phyloP scores from a whole-genome alignment of 2,888 invertebrate species.

The Bellardia pandia region DNA sequence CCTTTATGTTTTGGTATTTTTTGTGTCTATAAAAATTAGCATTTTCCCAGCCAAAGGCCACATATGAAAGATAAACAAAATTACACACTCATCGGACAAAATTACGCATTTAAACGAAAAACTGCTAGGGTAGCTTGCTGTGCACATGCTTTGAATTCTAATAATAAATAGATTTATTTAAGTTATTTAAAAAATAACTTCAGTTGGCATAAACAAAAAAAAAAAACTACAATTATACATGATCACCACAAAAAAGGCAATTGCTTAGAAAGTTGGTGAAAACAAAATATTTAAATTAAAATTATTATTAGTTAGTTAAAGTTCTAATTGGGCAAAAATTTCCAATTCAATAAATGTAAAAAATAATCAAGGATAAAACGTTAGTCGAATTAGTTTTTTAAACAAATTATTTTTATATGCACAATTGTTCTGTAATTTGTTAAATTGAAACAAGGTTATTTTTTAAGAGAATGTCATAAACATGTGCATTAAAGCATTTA shows the following conservation, averaged over 20 bases:
- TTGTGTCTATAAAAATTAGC: background rate
- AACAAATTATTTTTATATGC: background rate
- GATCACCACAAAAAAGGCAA: background rate
- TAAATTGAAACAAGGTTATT: background rate
- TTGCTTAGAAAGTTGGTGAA: background rate
- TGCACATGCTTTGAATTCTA: slow-evolving; percentile 8
- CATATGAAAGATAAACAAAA: background rate
- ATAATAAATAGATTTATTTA: slow-evolving; percentile 3
- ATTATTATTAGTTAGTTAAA: slow-evolving; percentile 6
- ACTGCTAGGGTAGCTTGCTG: background rate
- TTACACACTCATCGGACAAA: background rate
- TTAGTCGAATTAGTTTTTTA: background rate
- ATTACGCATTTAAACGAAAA: slow-evolving; percentile 15
- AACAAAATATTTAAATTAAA: slow-evolving; percentile 6
- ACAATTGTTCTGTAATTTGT: background rate
- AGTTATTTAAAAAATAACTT: background rate
- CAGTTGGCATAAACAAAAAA: background rate
- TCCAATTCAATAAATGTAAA: slow-evolving; percentile 1
- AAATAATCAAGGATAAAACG: slow-evolving; percentile 7
- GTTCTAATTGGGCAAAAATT: slow-evolving; percentile 2
- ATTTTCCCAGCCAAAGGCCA: slow-evolving; percentile 11
- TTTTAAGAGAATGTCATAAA: too few species aligned
- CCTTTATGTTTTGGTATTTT: background rate
- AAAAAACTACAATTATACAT: slow-evolving; percentile 8
- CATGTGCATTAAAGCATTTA: too few species aligned